These are phyloP conservation scores for Trissonchulus latispiculum DNA, from an alignment of 2,888 invertebrate species.

Conservation along the genomic window DNA sequence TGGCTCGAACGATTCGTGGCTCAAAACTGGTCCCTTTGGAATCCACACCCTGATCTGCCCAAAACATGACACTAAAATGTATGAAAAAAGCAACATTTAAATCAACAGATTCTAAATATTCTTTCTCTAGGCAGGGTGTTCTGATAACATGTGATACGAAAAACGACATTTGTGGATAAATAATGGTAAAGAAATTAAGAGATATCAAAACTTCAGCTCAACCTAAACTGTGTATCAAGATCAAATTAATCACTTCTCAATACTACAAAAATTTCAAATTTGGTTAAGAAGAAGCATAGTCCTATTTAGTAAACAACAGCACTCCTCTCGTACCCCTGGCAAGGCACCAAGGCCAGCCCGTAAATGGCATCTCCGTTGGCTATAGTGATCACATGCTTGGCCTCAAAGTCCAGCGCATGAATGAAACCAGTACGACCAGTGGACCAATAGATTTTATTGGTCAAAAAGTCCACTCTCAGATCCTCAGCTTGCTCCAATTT, in stretches of 20 bases:
- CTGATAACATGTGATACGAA: no score
- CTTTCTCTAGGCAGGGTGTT: no score
- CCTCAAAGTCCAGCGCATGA: slow-evolving; percentile 84
- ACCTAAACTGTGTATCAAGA: no score
- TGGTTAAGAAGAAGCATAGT: no score
- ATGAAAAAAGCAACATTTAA: no score
- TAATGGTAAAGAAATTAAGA: no score
- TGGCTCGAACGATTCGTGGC: slow-evolving; percentile 71
- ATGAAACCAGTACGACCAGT: slow-evolving; percentile 88
- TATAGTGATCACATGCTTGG: slow-evolving; percentile 75
- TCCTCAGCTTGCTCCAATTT: slow-evolving; percentile 29
- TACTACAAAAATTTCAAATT: no score
- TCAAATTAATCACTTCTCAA: no score
- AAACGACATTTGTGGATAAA: no score
- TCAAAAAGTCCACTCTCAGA: slow-evolving; percentile 74
- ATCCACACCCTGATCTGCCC: slow-evolving; percentile 59
- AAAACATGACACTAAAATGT: slow-evolving; percentile 67
- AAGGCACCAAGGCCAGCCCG: slow-evolving; percentile 91
- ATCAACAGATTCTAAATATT: no score
- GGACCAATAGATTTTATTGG: slow-evolving; percentile 93
- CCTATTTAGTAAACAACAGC: no score
- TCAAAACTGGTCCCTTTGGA: slow-evolving; percentile 37
- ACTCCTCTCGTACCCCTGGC: slow-evolving; percentile 66
- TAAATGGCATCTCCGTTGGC: slow-evolving; percentile 81
- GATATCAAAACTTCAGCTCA: no score